Conservation (phyloP, 2,113 vertebrate species). For the Cyanistes caeruleus region DNA sequence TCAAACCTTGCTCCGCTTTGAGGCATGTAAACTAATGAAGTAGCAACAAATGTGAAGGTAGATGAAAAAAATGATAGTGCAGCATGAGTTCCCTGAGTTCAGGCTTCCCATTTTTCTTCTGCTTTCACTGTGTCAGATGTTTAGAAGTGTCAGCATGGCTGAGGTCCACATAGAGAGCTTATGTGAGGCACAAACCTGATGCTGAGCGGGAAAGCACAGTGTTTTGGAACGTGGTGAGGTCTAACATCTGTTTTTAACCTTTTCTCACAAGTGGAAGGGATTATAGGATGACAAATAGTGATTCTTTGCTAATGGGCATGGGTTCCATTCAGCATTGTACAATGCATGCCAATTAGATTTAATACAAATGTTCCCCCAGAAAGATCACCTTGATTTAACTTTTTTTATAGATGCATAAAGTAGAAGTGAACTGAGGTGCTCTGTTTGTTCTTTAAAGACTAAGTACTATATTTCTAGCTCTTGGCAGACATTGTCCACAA, state of each 20-base stretch:
- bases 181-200: not conserved
- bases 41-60: not conserved
- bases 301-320: not conserved
- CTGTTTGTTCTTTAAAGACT: conserved; percentile 67
- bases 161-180: not conserved
- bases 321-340: not conserved
- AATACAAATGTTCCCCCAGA: not conserved
- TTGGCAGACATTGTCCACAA: conserved; percentile 62
- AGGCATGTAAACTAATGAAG: not conserved
- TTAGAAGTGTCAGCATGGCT: not conserved
- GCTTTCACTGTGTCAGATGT: not conserved
- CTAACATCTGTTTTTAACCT: conserved; percentile 23
- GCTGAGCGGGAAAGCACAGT: not conserved
- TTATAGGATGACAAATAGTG: conserved; percentile 10
- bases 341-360: conserved; percentile 1
- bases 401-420: conserved; percentile 9
- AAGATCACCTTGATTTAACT: conserved; percentile 63
- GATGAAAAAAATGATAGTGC: not conserved
- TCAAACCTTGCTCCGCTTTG: not conserved
- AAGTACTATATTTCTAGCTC: conserved; percentile 61
- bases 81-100: not conserved
- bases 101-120: not conserved
- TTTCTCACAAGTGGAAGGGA: not conserved
- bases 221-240: not conserved
- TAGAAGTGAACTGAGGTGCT: conserved; percentile 30